phyloP scores from a whole-genome alignment of 64 coral and sea anemone species.

The Orbicella faveolata region DNA sequence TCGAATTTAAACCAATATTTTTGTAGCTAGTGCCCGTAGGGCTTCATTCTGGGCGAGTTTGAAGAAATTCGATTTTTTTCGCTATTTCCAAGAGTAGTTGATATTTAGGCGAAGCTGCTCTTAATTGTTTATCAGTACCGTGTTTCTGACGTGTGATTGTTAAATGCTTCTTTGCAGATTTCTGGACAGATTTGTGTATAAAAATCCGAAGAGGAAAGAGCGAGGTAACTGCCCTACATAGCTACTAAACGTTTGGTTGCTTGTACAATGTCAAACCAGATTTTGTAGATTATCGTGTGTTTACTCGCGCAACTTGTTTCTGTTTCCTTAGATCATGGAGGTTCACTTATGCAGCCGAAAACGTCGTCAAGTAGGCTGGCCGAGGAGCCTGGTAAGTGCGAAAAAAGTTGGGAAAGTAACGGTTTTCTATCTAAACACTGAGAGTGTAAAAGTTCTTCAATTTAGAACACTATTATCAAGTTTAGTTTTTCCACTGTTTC shows the following conservation, averaged over 20 bases:
- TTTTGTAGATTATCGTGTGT: neutral
- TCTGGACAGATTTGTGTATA: conserved; percentile 96
- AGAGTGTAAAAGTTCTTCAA: too few species aligned
- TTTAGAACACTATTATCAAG: too few species aligned
- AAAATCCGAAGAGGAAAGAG: conserved; percentile 94
- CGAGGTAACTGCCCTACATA: conserved; percentile 51
- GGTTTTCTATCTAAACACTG: neutral
- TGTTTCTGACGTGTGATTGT: too few species aligned
- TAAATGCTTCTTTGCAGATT: conserved; percentile 45
- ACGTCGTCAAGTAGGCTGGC: conserved; percentile 36
- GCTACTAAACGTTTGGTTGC: neutral
- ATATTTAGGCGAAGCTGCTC: too few species aligned
- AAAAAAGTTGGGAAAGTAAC: neutral
- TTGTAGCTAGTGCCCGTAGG: too few species aligned
- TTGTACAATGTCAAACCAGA: neutral
- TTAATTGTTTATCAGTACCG: neutral
- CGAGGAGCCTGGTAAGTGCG: conserved; percentile 66
- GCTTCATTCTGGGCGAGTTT: too few species aligned
- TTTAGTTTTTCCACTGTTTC: too few species aligned
- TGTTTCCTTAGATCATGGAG: conserved; percentile 79
- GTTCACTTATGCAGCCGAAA: conserved; percentile 91
- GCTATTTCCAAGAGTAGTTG: too few species aligned
- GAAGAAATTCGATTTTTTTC: too few species aligned
- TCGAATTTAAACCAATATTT: too few species aligned
- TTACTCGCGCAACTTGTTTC: neutral